Base-by-base conservation (phyloP, 2,797 vertebrate species). In the Manis javanica region DNA sequence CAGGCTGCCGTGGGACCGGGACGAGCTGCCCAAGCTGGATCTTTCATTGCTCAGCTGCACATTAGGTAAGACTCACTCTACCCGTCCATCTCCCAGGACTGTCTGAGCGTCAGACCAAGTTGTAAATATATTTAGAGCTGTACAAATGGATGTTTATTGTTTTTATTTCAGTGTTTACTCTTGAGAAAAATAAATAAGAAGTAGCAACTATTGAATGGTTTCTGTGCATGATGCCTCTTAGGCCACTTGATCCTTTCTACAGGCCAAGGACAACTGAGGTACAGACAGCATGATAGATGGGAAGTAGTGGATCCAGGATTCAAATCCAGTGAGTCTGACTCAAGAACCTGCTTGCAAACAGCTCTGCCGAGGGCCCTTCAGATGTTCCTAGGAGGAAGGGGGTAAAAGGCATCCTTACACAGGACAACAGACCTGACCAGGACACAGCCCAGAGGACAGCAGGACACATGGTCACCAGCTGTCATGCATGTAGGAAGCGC, bases 391-490 rank as follows among this genome's bases (percentile, higher is more conserved):
- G 59, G 29, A 5, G 0, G 3, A 84, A 91, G 68, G n/a, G 26
- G 63, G 6, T 14, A 5, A 7, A 24, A 8, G 2, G 34, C 55
- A 49, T 3, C 57, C 31, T 39, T 23, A 15, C 31, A 18, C 7
- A 66, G 55, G 68, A 59, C 64, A 26, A 11, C 0, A 53, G 46
- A 11, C 15, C 2, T 12, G 24, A 34, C 23, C 34, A 55, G 61
- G n/a, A 26, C 21, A 42, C 18, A 42, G 5, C 19, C 19, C n/a
- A 8, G 12, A 18, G 51, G 2, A 55, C 12, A 15, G 8, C 18
- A 12, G 34, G 57, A 59, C 3, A 1, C 6, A 4, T 0, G 6
- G 24, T 19, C 69, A 57, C 31, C 0, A 0, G 39, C 53, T 42
- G 29, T 19, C 5, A 0, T 0, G 16, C 3, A 9, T 1, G 2